Conservation (phyloP, 2,113 vertebrate species). For the Cranoglanis bouderius region DNA sequence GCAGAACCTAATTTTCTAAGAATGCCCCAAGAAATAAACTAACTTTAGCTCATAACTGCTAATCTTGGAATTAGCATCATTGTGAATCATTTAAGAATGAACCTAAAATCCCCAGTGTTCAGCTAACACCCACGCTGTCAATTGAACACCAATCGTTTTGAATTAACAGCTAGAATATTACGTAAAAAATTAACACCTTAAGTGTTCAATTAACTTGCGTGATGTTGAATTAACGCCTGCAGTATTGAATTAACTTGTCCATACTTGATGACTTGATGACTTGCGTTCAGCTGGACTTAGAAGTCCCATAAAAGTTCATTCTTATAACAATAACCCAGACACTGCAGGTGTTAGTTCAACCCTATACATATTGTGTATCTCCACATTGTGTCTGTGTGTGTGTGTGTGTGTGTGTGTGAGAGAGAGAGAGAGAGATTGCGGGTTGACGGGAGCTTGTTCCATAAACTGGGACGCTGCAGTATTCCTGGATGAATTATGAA, state of each 20-base stretch:
- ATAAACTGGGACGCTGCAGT: slow-evolving; percentile 56
- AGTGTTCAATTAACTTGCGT: background rate
- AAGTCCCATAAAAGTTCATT: background rate
- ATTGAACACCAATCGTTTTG: no score
- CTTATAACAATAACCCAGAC: background rate
- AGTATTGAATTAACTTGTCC: background rate
- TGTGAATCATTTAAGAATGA: background rate
- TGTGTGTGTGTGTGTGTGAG: slow-evolving; percentile 1
- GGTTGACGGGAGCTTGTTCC: slow-evolving; percentile 28
- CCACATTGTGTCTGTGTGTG: background rate
- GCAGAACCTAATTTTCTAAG: background rate
- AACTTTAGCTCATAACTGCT: background rate
- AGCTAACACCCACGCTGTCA: background rate
- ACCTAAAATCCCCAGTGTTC: background rate
- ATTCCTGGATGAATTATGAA: slow-evolving; percentile 55
- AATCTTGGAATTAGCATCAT: background rate
- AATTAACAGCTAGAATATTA: background rate
- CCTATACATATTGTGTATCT: background rate
- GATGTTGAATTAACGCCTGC: background rate
- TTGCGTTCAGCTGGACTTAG: background rate
- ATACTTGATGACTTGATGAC: background rate
- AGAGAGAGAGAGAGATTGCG: slow-evolving; percentile 22
- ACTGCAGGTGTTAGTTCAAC: background rate
- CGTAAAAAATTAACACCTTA: background rate
- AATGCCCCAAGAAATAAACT: background rate